phyloP scores from a whole-genome alignment of 2,113 vertebrate species.

The Sturnus vulgaris region DNA sequence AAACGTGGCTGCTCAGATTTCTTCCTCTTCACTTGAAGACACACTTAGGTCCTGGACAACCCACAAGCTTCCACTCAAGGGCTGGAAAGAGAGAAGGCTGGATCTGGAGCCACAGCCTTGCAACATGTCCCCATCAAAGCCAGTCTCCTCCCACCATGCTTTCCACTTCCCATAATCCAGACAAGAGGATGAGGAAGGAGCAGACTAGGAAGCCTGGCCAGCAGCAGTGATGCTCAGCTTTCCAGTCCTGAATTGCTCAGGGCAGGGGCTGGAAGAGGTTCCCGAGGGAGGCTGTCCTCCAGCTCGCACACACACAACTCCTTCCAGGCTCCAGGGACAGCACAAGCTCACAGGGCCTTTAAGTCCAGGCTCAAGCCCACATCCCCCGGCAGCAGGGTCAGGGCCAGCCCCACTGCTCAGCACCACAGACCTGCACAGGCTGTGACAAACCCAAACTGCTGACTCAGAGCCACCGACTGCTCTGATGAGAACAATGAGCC shows the following conservation, averaged over 20 bases:
- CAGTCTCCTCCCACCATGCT: fast-evolving
- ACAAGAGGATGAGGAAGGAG: not conserved
- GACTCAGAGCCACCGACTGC: constrained; percentile 27
- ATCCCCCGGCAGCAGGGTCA: fast-evolving
- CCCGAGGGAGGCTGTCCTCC: not conserved
- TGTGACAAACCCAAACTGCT: constrained; percentile 27
- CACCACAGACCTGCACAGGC: not conserved
- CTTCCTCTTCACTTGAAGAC: not conserved
- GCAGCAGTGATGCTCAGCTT: not conserved
- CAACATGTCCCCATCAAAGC: not conserved
- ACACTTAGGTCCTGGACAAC: not conserved
- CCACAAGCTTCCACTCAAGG: not conserved
- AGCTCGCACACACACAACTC: not conserved
- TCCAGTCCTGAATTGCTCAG: fast-evolving
- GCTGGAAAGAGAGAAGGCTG: not conserved
- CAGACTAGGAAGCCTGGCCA: fast-evolving
- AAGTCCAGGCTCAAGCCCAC: not conserved
- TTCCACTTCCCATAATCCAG: not conserved
- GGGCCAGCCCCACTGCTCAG: not conserved
- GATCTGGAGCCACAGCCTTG: not conserved
- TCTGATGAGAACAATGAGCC: constrained; percentile 36
- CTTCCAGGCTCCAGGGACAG: not conserved
- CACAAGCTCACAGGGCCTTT: fast-evolving
- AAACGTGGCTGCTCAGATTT: not conserved
- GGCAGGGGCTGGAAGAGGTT: not conserved